These are phyloP conservation scores for Actias luna DNA, from an alignment of 2,888 invertebrate species.

Conservation along the genomic window DNA sequence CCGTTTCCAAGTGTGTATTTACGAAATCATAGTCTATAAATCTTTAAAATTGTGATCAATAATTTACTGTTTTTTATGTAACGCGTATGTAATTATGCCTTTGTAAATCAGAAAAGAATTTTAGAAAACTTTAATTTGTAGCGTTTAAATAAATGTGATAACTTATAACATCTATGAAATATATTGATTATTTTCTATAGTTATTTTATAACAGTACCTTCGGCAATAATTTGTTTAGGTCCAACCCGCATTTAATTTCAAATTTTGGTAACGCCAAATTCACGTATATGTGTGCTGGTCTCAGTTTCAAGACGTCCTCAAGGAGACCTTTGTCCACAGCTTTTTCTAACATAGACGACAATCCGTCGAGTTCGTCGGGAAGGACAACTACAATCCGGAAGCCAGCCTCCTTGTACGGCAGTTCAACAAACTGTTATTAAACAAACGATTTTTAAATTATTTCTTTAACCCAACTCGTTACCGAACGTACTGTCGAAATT, in stretches of 20 bases:
- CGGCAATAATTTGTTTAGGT: conserved; percentile 46
- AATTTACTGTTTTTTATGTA: too few species aligned
- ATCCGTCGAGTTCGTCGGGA: conserved; percentile 50
- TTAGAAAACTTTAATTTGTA: too few species aligned
- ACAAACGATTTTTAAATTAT: neutral
- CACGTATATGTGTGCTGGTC: conserved; percentile 35
- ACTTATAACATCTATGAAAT: neutral
- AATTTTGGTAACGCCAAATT: conserved; percentile 52
- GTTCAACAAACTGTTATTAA: conserved; percentile 49
- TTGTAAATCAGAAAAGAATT: too few species aligned
- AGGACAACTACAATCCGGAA: conserved; percentile 59
- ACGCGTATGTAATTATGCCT: too few species aligned
- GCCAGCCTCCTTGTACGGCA: conserved; percentile 52
- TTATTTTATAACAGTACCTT: conserved; percentile 42
- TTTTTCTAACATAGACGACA: conserved; percentile 45
- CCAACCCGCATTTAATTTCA: conserved; percentile 43
- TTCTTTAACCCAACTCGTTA: too few species aligned
- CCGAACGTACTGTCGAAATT: too few species aligned
- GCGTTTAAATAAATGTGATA: too few species aligned
- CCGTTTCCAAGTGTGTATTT: too few species aligned
- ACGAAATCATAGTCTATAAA: too few species aligned
- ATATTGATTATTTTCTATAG: neutral
- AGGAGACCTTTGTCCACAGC: conserved; percentile 43
- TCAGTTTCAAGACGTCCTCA: conserved; percentile 41
- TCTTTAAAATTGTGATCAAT: too few species aligned